Evolutionary conservation across 2,888 invertebrate genomes (phyloP).

Genomic region (Zygogramma bicolorata): DNA sequence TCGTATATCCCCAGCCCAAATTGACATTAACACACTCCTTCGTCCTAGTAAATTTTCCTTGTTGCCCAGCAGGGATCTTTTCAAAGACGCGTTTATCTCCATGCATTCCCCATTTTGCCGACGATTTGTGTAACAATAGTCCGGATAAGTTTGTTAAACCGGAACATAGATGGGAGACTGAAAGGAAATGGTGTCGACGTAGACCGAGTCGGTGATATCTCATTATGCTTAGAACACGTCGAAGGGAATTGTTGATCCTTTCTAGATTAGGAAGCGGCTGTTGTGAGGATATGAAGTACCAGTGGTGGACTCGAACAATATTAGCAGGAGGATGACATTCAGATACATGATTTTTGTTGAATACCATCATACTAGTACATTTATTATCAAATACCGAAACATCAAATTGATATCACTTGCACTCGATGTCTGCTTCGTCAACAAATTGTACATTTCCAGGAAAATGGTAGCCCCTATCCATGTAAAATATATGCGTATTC

Average conservation of each 20-base stretch:
- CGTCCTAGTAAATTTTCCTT: not conserved
- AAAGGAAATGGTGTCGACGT: not conserved
- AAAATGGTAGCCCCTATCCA: too few relatives aligned
- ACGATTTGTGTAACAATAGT: slow-evolving; percentile 27
- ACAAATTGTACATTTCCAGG: too few relatives aligned
- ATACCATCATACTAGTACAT: too few relatives aligned
- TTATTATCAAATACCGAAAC: too few relatives aligned
- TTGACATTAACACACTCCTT: not conserved
- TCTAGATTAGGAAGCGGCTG: slow-evolving; percentile 25
- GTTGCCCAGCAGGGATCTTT: not conserved
- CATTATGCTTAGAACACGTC: slow-evolving; percentile 19
- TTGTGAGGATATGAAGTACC: slow-evolving; percentile 2
- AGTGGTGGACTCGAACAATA: not conserved
- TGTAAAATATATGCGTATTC: too few relatives aligned
- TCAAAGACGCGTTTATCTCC: not conserved
- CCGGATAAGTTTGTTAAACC: slow-evolving; percentile 19
- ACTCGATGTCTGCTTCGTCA: too few relatives aligned
- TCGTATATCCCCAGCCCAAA: not conserved
- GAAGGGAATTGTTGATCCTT: slow-evolving; percentile 29
- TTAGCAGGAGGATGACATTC: not conserved
- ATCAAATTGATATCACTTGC: too few relatives aligned
- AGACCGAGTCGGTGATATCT: slow-evolving; percentile 25
- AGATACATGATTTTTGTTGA: not conserved
- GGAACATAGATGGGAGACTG: not conserved
- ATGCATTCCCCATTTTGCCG: too few relatives aligned